Conservation (phyloP, 2,797 vertebrate genomes). For the Toxotes lorentzi region DNA sequence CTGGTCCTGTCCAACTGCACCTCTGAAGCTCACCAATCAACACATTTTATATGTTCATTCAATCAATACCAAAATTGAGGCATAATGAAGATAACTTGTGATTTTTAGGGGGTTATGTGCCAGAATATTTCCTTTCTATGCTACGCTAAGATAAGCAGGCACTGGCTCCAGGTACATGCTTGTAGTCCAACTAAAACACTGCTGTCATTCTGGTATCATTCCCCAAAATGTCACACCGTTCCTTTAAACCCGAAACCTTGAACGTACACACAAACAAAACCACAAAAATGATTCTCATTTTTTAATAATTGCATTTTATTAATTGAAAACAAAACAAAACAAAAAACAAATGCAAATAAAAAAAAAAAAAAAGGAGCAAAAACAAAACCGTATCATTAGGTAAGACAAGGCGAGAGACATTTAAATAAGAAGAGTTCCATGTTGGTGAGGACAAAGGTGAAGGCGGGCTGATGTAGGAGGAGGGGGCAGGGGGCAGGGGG, state of each 20-base stretch:
- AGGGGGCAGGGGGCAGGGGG: background rate
- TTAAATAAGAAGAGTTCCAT: conserved; percentile 86
- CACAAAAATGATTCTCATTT: conserved; percentile 41
- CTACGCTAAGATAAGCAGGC: background rate
- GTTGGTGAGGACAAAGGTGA: conserved; percentile 76
- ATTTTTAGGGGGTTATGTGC: background rate
- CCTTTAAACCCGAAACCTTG: background rate
- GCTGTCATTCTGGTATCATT: background rate
- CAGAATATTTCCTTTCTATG: background rate
- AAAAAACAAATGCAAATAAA: conserved; percentile 70
- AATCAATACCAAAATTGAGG: background rate
- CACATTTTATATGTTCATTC: background rate
- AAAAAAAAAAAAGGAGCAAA: conserved; percentile 63
- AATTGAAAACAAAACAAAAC: conserved; percentile 80
- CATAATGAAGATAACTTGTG: too few species aligned
- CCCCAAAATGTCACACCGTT: background rate
- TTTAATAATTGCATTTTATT: conserved; percentile 89
- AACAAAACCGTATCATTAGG: conserved; percentile 81
- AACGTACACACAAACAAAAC: background rate
- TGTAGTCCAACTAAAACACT: background rate
- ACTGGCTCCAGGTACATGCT: background rate
- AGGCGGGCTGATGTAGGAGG: conserved; percentile 53
- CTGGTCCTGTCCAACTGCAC: background rate
- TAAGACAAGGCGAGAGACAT: conserved; percentile 84
- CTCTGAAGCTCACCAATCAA: background rate